Base-by-base conservation (phyloP, 2,113 vertebrate genomes). In the Physeter macrocephalus region DNA sequence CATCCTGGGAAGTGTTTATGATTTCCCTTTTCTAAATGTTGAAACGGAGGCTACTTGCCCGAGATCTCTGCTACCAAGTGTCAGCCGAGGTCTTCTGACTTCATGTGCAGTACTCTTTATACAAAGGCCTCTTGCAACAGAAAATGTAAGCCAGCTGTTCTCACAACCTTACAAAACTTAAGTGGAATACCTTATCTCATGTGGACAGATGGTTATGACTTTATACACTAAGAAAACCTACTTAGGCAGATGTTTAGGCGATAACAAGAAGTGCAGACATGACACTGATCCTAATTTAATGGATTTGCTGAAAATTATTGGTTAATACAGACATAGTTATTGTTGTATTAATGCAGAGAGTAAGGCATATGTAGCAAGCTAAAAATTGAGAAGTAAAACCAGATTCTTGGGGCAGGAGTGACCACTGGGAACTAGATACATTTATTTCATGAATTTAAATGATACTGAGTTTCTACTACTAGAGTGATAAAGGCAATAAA, bases 141-240 rank as follows among this genome's bases (percentile, higher is more conserved):
- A 57, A 84, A 39, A 57, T 3, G 25, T 15, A 94, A 94, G 52
- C n/a, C 78, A 29, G 2, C 71, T 20, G 31, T 67, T 36, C 62
- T 77, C 80, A 54, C n/a, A 46, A 7, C 29, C n/a, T 94, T 54
- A 15, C 11, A 31, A 46, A 88, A 82, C 61, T 21, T 64, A 90
- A 72, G n/a, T n/a, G 23, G 88, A 85, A 43, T 15, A 8, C 39
- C 23, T 95, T 80, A 87, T 89, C 78, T 85, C 59, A 10, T 84
- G 84, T 39, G 36, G 96, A 93, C 97, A 97, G 93, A 93, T 95
- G 89, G 96, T 25, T 93, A 75, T 87, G 90, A 75, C 92, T 97
- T 86, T 87, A 36, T 61, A 89, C 62, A 92, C 93, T 66, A 71
- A 90, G 95, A 49, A 95, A 97, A 87, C 75, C 89, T 71, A 80